phyloP scores from a whole-genome alignment of 2,888 invertebrate genomes.

The Schizaphis graminum region DNA sequence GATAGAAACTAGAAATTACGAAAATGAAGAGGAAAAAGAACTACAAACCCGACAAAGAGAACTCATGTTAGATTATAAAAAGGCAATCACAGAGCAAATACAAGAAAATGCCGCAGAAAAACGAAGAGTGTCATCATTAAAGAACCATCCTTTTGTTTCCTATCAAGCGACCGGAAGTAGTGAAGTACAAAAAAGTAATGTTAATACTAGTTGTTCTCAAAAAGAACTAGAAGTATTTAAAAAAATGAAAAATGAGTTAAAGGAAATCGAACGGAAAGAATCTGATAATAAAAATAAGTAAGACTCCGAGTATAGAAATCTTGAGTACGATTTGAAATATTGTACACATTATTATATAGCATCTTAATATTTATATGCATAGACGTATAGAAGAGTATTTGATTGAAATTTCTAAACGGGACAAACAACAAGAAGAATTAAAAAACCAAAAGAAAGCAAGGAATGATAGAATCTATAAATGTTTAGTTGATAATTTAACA shows the following conservation, averaged over 20 bases:
- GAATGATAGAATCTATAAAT: constrained; percentile 6
- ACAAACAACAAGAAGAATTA: background rate
- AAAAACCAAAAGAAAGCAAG: constrained; percentile 9
- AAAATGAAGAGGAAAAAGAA: background rate
- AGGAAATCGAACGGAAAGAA: constrained; percentile 15
- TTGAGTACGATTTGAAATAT: background rate
- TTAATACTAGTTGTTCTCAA: background rate
- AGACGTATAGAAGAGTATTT: constrained; percentile 34
- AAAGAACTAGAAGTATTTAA: background rate
- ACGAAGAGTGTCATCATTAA: background rate
- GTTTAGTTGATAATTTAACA: background rate
- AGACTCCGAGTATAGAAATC: background rate
- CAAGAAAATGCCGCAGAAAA: background rate
- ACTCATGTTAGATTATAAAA: constrained; percentile 30
- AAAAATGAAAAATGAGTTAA: background rate
- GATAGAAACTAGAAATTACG: background rate
- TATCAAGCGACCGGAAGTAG: background rate
- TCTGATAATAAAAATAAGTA: constrained; percentile 8
- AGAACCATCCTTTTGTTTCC: too few relatives aligned
- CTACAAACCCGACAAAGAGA: background rate
- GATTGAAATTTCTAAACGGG: background rate
- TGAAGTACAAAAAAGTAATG: background rate
- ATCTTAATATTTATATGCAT: background rate
- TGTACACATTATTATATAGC: background rate
- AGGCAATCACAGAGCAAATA: constrained; percentile 19